Evolutionary conservation across 1,140 invertebrate species (phyloP).

Genomic region (Rhynchophorus ferrugineus): DNA sequence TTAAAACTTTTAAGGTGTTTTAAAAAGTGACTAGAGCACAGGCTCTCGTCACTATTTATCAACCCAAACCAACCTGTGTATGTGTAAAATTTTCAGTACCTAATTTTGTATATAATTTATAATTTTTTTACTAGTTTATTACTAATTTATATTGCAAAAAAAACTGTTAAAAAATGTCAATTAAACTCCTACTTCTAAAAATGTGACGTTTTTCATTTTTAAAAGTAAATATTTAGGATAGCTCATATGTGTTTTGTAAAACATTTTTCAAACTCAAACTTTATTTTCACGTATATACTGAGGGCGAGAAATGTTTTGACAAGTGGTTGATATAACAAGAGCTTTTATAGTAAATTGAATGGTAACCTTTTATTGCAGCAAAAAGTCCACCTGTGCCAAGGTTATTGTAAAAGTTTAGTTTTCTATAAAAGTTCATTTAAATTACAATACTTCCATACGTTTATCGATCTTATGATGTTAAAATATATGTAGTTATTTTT

Average conservation of each 20-base stretch:
- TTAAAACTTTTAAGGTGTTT: background rate
- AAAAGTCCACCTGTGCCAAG: too few species aligned
- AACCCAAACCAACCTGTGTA: background rate
- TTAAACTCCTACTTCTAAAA: background rate
- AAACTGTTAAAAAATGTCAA: background rate
- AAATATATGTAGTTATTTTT: too few species aligned
- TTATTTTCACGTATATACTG: too few species aligned
- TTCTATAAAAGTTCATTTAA: background rate
- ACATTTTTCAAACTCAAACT: too few species aligned
- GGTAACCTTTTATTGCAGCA: too few species aligned
- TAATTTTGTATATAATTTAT: background rate
- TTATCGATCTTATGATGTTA: background rate
- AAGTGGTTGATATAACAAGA: too few species aligned
- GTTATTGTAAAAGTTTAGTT: too few species aligned
- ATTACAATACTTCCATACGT: background rate
- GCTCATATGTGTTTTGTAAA: too few species aligned
- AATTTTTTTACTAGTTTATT: background rate
- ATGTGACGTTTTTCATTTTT: background rate
- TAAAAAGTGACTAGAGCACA: background rate
- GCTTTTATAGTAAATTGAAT: too few species aligned
- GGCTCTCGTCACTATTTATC: background rate
- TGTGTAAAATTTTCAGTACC: background rate
- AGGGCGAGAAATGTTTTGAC: too few species aligned
- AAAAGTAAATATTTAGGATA: too few species aligned
- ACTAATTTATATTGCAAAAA: background rate